Evolutionary conservation across 1,140 invertebrate genomes (phyloP).

Genomic region (Eufriesea mexicana): DNA sequence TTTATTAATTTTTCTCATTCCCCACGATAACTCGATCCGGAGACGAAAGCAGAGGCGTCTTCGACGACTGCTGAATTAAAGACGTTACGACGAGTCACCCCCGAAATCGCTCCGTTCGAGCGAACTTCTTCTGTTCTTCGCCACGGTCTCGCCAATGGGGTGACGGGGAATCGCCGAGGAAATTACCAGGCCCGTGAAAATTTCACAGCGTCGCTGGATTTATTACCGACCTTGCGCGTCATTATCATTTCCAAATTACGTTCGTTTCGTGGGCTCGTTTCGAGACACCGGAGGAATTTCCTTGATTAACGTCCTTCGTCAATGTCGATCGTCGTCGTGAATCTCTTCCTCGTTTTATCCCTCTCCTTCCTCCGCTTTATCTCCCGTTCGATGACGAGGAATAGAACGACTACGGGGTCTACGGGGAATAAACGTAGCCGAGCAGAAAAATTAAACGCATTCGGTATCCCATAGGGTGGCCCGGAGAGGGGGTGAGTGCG

Average conservation of each 20-base stretch:
- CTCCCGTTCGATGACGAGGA: background rate
- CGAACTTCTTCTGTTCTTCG: slow-evolving; percentile 37
- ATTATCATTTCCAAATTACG: slow-evolving; percentile 43
- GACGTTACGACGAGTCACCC: slow-evolving; percentile 64
- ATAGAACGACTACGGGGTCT: slow-evolving; percentile 21
- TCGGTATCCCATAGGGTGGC: slow-evolving; percentile 65
- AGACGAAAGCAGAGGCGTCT: slow-evolving; percentile 55
- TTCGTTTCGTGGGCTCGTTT: background rate
- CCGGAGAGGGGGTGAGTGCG: slow-evolving; percentile 43
- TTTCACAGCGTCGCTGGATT: background rate
- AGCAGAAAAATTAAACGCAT: slow-evolving; percentile 80
- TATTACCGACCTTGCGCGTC: slow-evolving; percentile 20
- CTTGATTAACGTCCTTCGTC: background rate
- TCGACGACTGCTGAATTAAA: slow-evolving; percentile 60
- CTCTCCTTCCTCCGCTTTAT: background rate
- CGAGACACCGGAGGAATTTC: background rate
- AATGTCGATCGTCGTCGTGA: background rate
- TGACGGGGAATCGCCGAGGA: background rate
- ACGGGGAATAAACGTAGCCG: slow-evolving; percentile 62
- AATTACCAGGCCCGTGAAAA: slow-evolving; percentile 26
- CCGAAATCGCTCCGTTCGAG: slow-evolving; percentile 60
- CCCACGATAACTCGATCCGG: slow-evolving; percentile 68
- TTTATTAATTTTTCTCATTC: slow-evolving; percentile 74
- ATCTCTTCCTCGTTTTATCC: background rate
- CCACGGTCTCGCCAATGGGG: no score